A percentile compares a stretch with the other conserved stretches of the same genome.
phyloP scores from a whole-genome alignment of 2,113 vertebrate genomes.

The Gasterosteus aculeatus region DNA sequence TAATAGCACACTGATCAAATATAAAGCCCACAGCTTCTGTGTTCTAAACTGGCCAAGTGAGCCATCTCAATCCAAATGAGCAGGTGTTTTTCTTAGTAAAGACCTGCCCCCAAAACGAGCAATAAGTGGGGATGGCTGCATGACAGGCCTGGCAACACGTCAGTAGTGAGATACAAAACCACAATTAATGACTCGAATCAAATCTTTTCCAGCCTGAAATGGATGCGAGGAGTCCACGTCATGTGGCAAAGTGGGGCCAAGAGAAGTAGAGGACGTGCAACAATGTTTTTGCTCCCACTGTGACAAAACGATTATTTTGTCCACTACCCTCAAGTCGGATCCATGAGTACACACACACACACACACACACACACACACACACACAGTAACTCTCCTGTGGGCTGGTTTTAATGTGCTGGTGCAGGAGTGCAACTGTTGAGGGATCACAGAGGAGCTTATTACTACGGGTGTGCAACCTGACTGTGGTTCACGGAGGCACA shows the following conservation, averaged over 20 bases:
- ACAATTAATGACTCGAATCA: constrained; percentile 60
- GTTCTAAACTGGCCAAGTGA: constrained; percentile 28
- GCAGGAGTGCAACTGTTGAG: constrained; percentile 63
- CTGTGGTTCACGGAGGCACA: constrained; percentile 59
- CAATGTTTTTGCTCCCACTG: constrained; percentile 59
- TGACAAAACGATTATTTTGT: constrained; percentile 71
- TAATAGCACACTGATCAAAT: constrained; percentile 1
- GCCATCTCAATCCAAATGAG: constrained; percentile 30
- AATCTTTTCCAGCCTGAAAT: constrained; percentile 53
- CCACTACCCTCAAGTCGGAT: constrained; percentile 59
- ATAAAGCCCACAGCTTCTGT: constrained; percentile 5
- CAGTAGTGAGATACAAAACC: constrained; percentile 24
- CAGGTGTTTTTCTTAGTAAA: constrained; percentile 45
- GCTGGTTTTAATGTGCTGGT: constrained; percentile 64
- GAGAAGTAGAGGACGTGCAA: constrained; percentile 49
- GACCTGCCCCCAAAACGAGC: constrained; percentile 31
- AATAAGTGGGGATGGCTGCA: constrained; percentile 47
- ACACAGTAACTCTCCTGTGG: constrained; percentile 58
- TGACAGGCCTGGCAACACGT: constrained; percentile 28
- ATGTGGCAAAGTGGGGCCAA: constrained; percentile 47
- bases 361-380: constrained; percentile 4
- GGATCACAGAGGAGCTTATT: constrained; percentile 73
- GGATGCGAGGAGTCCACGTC: constrained; percentile 26
- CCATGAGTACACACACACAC: constrained; percentile 43
- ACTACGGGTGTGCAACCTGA: constrained; percentile 64